Evolutionary conservation across 1,140 invertebrate species (phyloP).

Genomic region (Chrysomallon squamiferum): DNA sequence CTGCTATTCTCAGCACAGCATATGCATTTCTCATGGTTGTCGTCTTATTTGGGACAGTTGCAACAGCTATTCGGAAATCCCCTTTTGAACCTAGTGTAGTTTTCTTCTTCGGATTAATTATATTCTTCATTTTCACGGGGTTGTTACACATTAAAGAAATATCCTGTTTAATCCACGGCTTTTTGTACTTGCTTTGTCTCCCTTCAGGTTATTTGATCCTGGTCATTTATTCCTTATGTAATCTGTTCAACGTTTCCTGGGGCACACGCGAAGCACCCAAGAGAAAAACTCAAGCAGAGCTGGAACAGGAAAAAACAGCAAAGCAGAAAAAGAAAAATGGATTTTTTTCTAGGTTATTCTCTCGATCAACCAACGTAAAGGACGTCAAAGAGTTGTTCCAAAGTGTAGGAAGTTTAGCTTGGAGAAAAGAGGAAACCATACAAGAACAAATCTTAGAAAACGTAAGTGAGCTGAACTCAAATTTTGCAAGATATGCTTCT

Average conservation of each 20-base stretch:
- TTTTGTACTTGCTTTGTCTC: slow-evolving; percentile 57
- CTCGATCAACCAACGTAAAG: not conserved
- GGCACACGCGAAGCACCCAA: slow-evolving; percentile 51
- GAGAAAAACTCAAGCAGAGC: slow-evolving; percentile 62
- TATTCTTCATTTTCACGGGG: slow-evolving; percentile 51
- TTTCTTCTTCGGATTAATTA: slow-evolving; percentile 43
- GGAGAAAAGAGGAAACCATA: not conserved
- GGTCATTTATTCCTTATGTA: slow-evolving; percentile 57
- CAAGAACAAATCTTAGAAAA: not conserved
- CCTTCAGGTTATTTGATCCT: slow-evolving; percentile 59
- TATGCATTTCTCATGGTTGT: slow-evolving; percentile 61
- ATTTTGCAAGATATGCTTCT: not conserved
- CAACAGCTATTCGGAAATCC: slow-evolving; percentile 35
- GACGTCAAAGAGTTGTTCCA: not conserved
- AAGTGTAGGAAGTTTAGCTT: not conserved
- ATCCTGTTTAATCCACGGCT: slow-evolving; percentile 80
- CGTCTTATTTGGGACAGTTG: slow-evolving; percentile 53
- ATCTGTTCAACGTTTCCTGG: slow-evolving; percentile 57
- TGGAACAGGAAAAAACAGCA: slow-evolving; percentile 38
- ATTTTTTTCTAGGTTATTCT: slow-evolving; percentile 23
- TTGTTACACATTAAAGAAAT: slow-evolving; percentile 65
- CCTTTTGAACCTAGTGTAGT: slow-evolving; percentile 49
- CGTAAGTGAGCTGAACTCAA: not conserved
- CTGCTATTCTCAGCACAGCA: not conserved
- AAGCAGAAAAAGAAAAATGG: slow-evolving; percentile 58